Evolutionary conservation across 2,888 invertebrate genomes (phyloP), one percentile per base, ranked within the genome.

Genomic region (Chrysotoxum bicinctum): DNA sequence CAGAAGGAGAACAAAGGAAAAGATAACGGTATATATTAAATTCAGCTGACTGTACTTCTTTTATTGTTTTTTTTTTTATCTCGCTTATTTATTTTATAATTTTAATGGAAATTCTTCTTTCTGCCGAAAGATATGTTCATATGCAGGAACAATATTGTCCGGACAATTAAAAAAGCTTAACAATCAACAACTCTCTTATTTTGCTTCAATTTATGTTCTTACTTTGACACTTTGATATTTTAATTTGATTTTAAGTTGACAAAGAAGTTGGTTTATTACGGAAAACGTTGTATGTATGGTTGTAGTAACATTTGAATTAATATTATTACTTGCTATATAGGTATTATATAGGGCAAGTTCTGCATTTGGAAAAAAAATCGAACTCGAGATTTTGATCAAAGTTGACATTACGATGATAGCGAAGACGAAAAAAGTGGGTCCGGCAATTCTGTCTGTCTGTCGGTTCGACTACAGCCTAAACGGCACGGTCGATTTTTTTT

Each of bases 1-100:
- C 21, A 62, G 1, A 5, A 16, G 32, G 48, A 48, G 26, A 8
- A 50, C 16, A 10, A 48, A 62, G 19, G 23, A 68, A 32, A 62
- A 21, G 16, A 50, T 37, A 79, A 60, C 30, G 60, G n/a, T n/a
- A 14, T 45, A 52, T 68, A 74, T 74, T 68, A 30, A 54, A 68
- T 62, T 43, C 60, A 21, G 37, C 58, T 43, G 62, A 64, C 30
- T 45, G 19, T 16, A 19, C 8, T 45, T 6, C 1, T 23, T 0
- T 40, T 37, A 9, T 14, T 40, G 1, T 40, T 60, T 40, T 35
- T 48, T 35, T 19, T 23, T 37, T n/a, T 23, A 32, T 56, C 19
- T 30, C 32, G 10, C 12, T 32, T 14, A 19, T 56, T 54, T 35
- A 19, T 56, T 56, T 56, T 56, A 56, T 35, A 19, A 21, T 56